Percentiles rank a stretch among this genome's conserved stretches.
These are phyloP conservation scores for Petrocephalus zakoni DNA, from an alignment of 2,113 vertebrate species.

Conservation along the genomic window DNA sequence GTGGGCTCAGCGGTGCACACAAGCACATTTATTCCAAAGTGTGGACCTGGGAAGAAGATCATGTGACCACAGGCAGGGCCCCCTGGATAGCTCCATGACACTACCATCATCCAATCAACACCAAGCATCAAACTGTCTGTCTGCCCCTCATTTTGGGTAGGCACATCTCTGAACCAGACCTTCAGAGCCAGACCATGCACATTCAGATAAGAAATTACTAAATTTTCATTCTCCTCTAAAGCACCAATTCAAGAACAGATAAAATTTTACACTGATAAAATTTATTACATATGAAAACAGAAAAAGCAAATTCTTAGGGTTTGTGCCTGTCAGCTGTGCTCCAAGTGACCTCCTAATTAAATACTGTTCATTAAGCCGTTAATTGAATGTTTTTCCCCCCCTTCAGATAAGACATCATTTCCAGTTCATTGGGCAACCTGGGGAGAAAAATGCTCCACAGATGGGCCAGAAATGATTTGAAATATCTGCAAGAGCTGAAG, in stretches of 20 bases:
- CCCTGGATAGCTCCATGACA: background rate
- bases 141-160: background rate
- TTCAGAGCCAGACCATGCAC: background rate
- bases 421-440: conserved; percentile 3
- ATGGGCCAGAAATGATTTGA: conserved; percentile 3
- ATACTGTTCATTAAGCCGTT: conserved; percentile 6
- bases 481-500: conserved; percentile 3
- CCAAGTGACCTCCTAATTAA: conserved; percentile 8
- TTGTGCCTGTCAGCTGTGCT: conserved; percentile 7
- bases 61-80: background rate
- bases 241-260: background rate
- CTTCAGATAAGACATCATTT: conserved; percentile 12
- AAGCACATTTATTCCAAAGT: background rate
- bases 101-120: background rate
- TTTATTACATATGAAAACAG: background rate
- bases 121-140: background rate
- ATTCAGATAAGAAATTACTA: background rate
- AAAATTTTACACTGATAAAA: background rate
- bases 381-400: background rate
- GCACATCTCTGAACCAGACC: background rate
- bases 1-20: background rate
- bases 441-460: background rate
- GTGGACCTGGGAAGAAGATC: background rate
- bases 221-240: background rate
- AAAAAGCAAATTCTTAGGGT: background rate